Base-by-base conservation (phyloP, 2,888 invertebrate genomes). In the Lottia gigantea region DNA sequence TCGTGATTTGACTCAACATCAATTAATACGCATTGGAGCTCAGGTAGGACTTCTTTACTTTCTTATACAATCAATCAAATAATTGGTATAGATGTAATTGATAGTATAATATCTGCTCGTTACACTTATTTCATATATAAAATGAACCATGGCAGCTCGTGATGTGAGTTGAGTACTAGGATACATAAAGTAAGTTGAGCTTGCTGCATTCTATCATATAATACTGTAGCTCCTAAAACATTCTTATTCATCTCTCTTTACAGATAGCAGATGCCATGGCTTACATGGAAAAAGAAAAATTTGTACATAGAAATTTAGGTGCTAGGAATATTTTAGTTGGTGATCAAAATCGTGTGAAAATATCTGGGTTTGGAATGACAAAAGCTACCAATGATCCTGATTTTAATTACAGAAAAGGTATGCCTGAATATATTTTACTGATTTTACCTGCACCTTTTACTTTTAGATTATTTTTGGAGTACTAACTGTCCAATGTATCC, bases 11-110 rank as follows among this genome's bases (percentile, higher is more conserved):
- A 96, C 96, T 0, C 94, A 98, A 85, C 78, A 78, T 7, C 82
- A 83, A 69, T 92, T 98, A 78, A 93, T 98, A 75, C 98, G 98
- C 88, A 94, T 99, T 80, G 96, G 97, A 61, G 95, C 97, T 23
- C 98, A 98, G 91, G 91, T 91, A 78, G 67, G 78, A 69, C 23
- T 40, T 26, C 47, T 45, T 19, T 40, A 40, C 40, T 15, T 19
- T 12, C 12, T 45, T 1, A 8, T 40, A 40, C 40, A 40, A 40
- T 40, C 40, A 8, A 8, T 40, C 40, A 14, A n/a, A 15, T 31
- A 4, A 15, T 16, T 40, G 1, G 6, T 31, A 40, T 8, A 8
- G 40, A 4, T 31, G 31, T 31, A 31, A 31, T 31, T 31, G 3
- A 31, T 31, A 2, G 6, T 31, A 31, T 3, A 31, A 31, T 31